Evolutionary conservation across 2,797 vertebrate species (phyloP).

Genomic region (Varecia variegata): DNA sequence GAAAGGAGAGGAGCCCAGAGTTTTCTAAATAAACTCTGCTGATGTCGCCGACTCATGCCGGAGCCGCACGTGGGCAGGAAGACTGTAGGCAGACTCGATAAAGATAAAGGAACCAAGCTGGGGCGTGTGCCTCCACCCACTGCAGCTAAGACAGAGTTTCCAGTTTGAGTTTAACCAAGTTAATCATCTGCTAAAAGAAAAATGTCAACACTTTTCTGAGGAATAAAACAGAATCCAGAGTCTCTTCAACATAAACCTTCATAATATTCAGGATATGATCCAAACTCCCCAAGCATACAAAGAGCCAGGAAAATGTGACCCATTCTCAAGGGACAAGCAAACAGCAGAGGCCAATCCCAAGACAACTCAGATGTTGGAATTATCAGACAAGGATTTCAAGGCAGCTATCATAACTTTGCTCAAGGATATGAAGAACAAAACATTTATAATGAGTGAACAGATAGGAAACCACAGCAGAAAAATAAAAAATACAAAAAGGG

Average conservation of each 20-base stretch:
- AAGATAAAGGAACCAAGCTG: neutral
- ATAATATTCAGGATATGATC: slow-evolving; percentile 14
- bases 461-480: neutral
- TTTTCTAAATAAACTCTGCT: neutral
- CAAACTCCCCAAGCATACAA: neutral
- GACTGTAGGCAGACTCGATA: neutral
- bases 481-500: neutral
- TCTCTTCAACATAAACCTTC: neutral
- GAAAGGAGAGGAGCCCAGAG: neutral
- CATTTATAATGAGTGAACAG: neutral
- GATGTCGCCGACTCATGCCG: neutral
- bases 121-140: neutral
- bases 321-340: neutral
- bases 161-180: neutral
- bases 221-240: neutral
- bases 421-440: neutral
- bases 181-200: neutral
- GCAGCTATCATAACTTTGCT: neutral
- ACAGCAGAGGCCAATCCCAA: neutral
- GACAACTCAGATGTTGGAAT: neutral
- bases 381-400: neutral
- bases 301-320: neutral
- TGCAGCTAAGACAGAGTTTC: neutral
- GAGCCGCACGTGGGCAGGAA: neutral
- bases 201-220: neutral